Percentiles rank a stretch among this genome's conserved stretches.
Evolutionary conservation across 37 sponge, comb jelly and placozoan genomes (phyloP).

Genomic region (Ephydatia muelleri): DNA sequence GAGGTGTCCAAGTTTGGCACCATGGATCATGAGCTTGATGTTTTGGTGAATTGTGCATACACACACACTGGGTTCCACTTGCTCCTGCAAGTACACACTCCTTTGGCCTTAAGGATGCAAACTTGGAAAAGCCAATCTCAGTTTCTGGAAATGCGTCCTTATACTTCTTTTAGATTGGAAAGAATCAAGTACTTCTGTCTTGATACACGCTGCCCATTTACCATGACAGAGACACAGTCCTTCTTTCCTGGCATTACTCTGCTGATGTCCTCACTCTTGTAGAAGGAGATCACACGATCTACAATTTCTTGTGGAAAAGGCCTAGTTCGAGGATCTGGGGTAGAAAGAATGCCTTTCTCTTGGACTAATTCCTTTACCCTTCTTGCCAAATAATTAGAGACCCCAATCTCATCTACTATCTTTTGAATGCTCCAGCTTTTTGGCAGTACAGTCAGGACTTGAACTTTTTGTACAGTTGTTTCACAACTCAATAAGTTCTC

Average conservation of each 20-base stretch:
- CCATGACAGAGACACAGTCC: constrained; percentile 24
- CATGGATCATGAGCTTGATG: too few species aligned
- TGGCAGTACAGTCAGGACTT: constrained; percentile 35
- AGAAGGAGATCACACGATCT: neutral
- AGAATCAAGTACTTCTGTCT: constrained; percentile 49
- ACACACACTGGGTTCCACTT: too few species aligned
- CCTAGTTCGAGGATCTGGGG: constrained; percentile 24
- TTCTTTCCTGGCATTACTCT: too few species aligned
- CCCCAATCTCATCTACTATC: constrained; percentile 34
- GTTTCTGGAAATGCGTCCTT: constrained; percentile 25
- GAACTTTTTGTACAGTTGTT: constrained; percentile 8
- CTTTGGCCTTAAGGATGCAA: too few species aligned
- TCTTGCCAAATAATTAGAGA: too few species aligned
- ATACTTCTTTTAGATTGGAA: constrained; percentile 42
- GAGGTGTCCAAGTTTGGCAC: constrained; percentile 8
- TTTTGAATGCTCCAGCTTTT: constrained; percentile 25
- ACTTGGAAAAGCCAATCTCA: too few species aligned
- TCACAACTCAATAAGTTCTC: neutral
- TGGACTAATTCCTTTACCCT: too few species aligned
- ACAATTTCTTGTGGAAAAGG: constrained; percentile 13
- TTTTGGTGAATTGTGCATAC: too few species aligned
- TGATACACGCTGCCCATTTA: neutral
- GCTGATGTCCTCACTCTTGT: too few species aligned
- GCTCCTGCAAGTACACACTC: too few species aligned
- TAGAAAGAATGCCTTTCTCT: too few species aligned